Evolutionary conservation across 2,888 invertebrate genomes (phyloP).

Genomic region (Plebejus anna): DNA sequence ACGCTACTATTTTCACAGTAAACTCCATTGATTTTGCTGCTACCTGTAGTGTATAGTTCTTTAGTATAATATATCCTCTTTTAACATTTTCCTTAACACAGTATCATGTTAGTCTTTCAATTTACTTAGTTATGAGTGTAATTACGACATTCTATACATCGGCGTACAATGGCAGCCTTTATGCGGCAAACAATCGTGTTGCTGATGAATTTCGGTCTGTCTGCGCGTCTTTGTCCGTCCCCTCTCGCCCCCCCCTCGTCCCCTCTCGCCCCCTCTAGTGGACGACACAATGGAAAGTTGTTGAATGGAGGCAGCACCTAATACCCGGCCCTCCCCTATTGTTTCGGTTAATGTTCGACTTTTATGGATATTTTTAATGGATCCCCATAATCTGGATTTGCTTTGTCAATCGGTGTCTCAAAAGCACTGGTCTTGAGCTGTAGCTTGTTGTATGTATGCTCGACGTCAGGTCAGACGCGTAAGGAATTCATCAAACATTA

Average conservation of each 20-base stretch:
- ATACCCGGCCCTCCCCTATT: constrained; percentile 74
- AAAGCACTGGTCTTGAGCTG: background rate
- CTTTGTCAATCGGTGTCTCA: constrained; percentile 47
- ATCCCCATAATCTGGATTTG: constrained; percentile 74
- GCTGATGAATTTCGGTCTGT: constrained; percentile 80
- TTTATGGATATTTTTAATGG: constrained; percentile 80
- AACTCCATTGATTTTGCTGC: background rate
- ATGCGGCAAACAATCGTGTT: constrained; percentile 79
- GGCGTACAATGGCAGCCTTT: constrained; percentile 76
- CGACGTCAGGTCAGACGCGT: background rate
- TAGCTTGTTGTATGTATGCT: background rate
- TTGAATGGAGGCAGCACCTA: constrained; percentile 77
- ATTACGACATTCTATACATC: constrained; percentile 77
- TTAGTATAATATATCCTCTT: background rate
- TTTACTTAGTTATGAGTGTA: constrained; percentile 44
- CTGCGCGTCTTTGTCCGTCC: constrained; percentile 73
- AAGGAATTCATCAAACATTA: background rate
- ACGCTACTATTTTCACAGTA: too few species aligned
- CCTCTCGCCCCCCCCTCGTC: constrained; percentile 40
- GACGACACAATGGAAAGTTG: constrained; percentile 79
- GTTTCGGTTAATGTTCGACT: constrained; percentile 79
- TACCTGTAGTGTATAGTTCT: background rate
- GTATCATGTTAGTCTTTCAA: background rate
- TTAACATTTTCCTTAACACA: background rate
- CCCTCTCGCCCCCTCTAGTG: constrained; percentile 58